These are phyloP conservation scores for Thalpophila matura DNA, from an alignment of 2,888 invertebrate genomes.

Conservation along the genomic window DNA sequence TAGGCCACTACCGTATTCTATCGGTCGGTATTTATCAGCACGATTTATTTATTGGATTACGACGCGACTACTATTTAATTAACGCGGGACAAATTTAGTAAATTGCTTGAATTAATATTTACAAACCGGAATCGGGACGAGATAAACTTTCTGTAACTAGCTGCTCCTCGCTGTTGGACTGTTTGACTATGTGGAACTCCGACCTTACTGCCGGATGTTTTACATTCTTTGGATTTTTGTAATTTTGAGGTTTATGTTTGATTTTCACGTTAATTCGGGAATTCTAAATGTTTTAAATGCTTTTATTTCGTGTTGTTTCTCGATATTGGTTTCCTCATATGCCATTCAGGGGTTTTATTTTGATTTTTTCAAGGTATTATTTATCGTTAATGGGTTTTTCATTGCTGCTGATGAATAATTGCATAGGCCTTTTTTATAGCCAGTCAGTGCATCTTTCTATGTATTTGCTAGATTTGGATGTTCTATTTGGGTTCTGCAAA, in stretches of 20 bases:
- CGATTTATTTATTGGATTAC: conserved; percentile 75
- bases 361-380: conserved; percentile 21
- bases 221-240: conserved; percentile 39
- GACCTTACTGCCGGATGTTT: conserved; percentile 33
- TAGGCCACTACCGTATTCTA: no score
- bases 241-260: conserved; percentile 33
- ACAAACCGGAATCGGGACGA: conserved; percentile 57
- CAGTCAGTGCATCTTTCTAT: conserved; percentile 4
- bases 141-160: conserved; percentile 62
- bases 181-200: conserved; percentile 52
- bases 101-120: conserved; percentile 68
- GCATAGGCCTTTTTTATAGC: neutral
- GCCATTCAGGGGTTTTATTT: neutral
- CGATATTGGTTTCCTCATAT: neutral
- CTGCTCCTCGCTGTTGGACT: conserved; percentile 39
- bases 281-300: conserved; percentile 3
- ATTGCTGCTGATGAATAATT: no score
- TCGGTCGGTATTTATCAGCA: conserved; percentile 68
- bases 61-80: conserved; percentile 75
- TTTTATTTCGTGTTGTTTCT: conserved; percentile 4
- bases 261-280: conserved; percentile 23
- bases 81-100: conserved; percentile 71
- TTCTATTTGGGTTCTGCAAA: neutral
- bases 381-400: no score
- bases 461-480: conserved; percentile 21